Base-by-base conservation (phyloP, 2,113 vertebrate species). In the Ammodramus savannarum region DNA sequence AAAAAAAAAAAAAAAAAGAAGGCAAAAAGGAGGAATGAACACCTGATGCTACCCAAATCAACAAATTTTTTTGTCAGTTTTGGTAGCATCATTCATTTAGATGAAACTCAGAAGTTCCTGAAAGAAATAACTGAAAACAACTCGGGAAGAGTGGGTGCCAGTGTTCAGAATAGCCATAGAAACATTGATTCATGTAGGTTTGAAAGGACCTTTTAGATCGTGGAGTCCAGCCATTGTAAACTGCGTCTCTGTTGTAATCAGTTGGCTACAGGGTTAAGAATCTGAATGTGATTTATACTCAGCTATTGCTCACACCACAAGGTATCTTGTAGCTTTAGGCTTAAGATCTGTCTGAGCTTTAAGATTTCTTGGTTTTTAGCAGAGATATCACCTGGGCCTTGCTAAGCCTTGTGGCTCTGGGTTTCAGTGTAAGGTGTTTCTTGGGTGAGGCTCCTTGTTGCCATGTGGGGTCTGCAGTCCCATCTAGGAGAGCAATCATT, bases 201-300 rank as follows among this genome's bases (percentile, higher is more conserved):
- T 76, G 41, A 89, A 83, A 89, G 21, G 31, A 36, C 34, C 41
- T 83, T 76, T 76, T 48, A 76, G 87, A 69, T 69, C 63, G 55
- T 36, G 41, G 48, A 62, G 41, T 55, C 63, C 48, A 55, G 41
- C 62, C 55, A 55, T 69, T 89, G 87, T 62, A 36, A 68, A 36
- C 31, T 36, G 25, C 36, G 39, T 55, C 55, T 48, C 46, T 89
- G 21, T 76, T 76, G 63, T 62, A 83, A 48, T 83, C 34, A 8
- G 10, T 22, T 91, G 17, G 16, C 36, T 90, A 76, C 26, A 51
- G 85, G 79, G 34, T 39, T 43, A 76, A 49, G 79, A 83, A 80
- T 73, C 10, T 27, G 48, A 71, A 55, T 25, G 55, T 44, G 57
- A 66, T 86, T 81, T 59, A 49, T 66, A 34, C 46, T 76, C 2